A percentile compares a stretch with the other conserved stretches of the same genome.
These are phyloP conservation scores for Electrophaes corylata DNA, from an alignment of 2,888 invertebrate species.

Conservation along the genomic window DNA sequence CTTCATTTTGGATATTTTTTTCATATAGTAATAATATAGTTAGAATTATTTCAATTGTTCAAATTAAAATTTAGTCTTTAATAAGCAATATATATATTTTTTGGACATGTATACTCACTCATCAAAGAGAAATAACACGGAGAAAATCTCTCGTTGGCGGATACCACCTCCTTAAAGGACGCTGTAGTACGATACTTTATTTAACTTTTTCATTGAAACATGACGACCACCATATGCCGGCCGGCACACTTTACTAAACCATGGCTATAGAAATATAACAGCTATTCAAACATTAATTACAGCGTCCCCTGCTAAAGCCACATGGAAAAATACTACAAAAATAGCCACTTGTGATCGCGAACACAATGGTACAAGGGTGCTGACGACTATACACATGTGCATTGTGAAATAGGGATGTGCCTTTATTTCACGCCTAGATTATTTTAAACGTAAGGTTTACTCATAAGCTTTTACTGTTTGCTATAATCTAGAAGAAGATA, in stretches of 20 bases:
- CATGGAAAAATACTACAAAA: slow-evolving; percentile 36
- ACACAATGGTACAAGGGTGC: slow-evolving; percentile 39
- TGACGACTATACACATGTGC: slow-evolving; percentile 40
- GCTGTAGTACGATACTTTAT: no score
- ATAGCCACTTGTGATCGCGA: slow-evolving; percentile 42
- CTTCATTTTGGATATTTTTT: no score
- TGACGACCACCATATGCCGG: neutral
- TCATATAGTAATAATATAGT: no score
- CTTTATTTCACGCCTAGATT: no score
- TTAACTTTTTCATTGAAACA: neutral
- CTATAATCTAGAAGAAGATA: no score
- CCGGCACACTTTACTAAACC: neutral
- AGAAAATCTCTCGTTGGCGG: no score
- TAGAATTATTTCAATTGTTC: no score
- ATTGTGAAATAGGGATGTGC: slow-evolving; percentile 26
- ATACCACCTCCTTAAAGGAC: no score
- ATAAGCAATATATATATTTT: no score
- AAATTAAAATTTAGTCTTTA: no score
- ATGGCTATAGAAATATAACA: slow-evolving; percentile 17
- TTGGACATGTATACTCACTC: no score
- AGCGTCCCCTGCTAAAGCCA: slow-evolving; percentile 27
- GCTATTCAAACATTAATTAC: slow-evolving; percentile 35
- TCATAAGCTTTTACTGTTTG: neutral
- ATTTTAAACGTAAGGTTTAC: neutral
- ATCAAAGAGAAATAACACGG: no score